Conservation (phyloP, 2,888 invertebrate genomes). For the Drosophila kokeensis region DNA sequence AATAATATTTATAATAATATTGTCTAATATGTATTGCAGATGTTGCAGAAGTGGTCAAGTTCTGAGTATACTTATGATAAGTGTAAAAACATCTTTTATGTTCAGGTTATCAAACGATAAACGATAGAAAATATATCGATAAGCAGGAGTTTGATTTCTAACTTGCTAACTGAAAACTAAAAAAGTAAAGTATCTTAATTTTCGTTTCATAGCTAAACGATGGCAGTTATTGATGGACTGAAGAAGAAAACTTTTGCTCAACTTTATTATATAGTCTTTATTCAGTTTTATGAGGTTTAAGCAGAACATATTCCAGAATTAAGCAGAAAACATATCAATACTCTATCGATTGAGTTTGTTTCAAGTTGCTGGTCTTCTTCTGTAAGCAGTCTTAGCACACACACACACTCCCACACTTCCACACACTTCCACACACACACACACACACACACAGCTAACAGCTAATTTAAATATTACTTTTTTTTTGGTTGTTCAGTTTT, state of each 20-base stretch:
- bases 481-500: slow-evolving; percentile 30
- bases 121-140: background rate
- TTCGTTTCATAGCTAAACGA: too few relatives aligned
- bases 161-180: background rate
- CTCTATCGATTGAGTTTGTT: background rate
- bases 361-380: background rate
- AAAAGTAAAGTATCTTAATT: background rate
- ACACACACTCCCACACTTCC: background rate
- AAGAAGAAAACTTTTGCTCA: background rate
- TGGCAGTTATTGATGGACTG: background rate
- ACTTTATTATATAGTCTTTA: background rate
- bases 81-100: too few relatives aligned
- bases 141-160: background rate
- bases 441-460: slow-evolving; percentile 3
- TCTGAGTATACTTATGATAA: background rate
- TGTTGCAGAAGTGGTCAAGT: background rate
- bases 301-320: background rate
- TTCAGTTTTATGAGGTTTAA: background rate
- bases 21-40: background rate
- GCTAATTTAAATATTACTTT: slow-evolving; percentile 19
- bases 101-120: background rate
- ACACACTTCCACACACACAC: background rate
- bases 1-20: background rate
- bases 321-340: background rate
- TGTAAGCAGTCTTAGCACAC: background rate